Percentiles rank a stretch among this genome's conserved stretches.
Evolutionary conservation across 64 coral and sea anemone genomes (phyloP).

Genomic region (Acropora yongei): DNA sequence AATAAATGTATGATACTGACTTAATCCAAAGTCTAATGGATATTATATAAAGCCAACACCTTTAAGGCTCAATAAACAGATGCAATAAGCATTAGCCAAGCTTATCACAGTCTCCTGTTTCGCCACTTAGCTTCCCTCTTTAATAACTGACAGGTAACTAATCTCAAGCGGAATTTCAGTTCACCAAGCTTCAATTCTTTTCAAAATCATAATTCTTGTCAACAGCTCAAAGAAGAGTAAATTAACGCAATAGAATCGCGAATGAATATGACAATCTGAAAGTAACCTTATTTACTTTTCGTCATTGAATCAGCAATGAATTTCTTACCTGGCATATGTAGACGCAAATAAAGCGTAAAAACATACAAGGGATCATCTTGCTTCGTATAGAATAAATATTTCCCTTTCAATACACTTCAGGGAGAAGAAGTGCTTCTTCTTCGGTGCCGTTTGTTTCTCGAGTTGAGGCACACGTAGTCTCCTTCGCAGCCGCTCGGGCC

Average conservation of each 20-base stretch:
- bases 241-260: background rate
- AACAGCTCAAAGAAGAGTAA: background rate
- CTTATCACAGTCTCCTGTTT: too few species aligned
- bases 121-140: too few species aligned
- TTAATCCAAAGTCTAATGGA: too few species aligned
- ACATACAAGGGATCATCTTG: background rate
- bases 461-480: background rate
- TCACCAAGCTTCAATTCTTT: background rate
- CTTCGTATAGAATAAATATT: background rate
- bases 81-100: too few species aligned
- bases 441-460: too few species aligned
- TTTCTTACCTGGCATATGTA: background rate
- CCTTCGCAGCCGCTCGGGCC: too few species aligned
- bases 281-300: background rate
- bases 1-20: too few species aligned
- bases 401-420: background rate
- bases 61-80: too few species aligned
- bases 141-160: too few species aligned
- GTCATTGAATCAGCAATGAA: background rate
- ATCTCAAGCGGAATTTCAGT: background rate
- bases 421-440: background rate
- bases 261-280: background rate
- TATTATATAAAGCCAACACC: too few species aligned
- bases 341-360: background rate
- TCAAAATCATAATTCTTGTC: background rate